phyloP scores from a whole-genome alignment of 1,140 invertebrate species.

The Doryteuthis pealeii region DNA sequence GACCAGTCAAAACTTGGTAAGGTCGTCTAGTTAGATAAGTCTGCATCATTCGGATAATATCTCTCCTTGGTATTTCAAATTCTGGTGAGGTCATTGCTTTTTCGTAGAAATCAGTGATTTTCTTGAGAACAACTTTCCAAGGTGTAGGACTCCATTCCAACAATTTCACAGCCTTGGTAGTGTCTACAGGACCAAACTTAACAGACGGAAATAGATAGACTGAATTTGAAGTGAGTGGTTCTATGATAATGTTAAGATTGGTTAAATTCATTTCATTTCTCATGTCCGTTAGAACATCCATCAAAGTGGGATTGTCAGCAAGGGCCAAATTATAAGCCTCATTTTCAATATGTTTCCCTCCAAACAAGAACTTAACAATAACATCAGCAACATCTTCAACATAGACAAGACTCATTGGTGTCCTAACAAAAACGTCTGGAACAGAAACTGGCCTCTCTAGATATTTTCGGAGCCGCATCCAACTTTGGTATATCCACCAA shows the following conservation, averaged over 20 bases:
- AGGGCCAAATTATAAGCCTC: slow-evolving; percentile 61
- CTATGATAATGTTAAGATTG: slow-evolving; percentile 33
- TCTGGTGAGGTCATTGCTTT: slow-evolving; percentile 31
- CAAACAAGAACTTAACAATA: slow-evolving; percentile 41
- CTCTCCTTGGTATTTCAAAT: slow-evolving; percentile 31
- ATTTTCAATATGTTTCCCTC: slow-evolving; percentile 37
- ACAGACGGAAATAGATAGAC: slow-evolving; percentile 62
- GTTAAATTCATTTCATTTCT: slow-evolving; percentile 39
- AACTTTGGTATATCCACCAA: slow-evolving; percentile 63
- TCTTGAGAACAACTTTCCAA: slow-evolving; percentile 46
- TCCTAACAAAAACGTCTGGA: slow-evolving; percentile 44
- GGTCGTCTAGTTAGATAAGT: slow-evolving; percentile 37
- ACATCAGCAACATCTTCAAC: slow-evolving; percentile 60
- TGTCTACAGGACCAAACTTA: slow-evolving; percentile 56
- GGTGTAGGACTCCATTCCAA: slow-evolving; percentile 58
- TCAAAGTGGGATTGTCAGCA: slow-evolving; percentile 46
- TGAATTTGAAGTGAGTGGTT: slow-evolving; percentile 32
- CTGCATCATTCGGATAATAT: slow-evolving; percentile 42
- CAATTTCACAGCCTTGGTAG: slow-evolving; percentile 50
- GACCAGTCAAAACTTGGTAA: slow-evolving; percentile 31
- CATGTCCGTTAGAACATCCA: slow-evolving; percentile 49
- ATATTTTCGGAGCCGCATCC: slow-evolving; percentile 55
- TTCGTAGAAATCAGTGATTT: slow-evolving; percentile 61
- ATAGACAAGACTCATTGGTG: slow-evolving; percentile 61
- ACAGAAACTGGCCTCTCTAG: slow-evolving; percentile 50